These are phyloP conservation scores for Diachrysia chrysitis DNA, from an alignment of 2,888 invertebrate genomes.

Conservation along the genomic window DNA sequence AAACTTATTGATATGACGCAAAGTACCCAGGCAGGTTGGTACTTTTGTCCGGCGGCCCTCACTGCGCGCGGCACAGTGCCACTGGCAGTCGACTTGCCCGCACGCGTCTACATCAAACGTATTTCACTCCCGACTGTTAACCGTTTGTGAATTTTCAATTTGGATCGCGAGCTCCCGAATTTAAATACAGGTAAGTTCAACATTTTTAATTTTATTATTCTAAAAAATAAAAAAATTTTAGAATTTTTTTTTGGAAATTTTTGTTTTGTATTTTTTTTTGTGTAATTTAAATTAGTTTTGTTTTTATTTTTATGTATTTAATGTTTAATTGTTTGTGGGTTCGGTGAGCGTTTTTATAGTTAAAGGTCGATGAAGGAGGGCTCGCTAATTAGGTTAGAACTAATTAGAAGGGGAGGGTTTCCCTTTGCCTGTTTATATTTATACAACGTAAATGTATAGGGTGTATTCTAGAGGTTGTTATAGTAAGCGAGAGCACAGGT, in stretches of 20 bases:
- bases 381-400: constrained; percentile 83
- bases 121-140: constrained; percentile 53
- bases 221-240: constrained; percentile 9
- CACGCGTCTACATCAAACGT: constrained; percentile 65
- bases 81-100: constrained; percentile 65
- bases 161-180: constrained; percentile 49
- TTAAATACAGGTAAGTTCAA: constrained; percentile 59
- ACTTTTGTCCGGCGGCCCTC: constrained; percentile 42
- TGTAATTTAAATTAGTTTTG: background rate
- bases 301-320: constrained; percentile 24
- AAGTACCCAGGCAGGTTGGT: constrained; percentile 38
- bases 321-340: constrained; percentile 16
- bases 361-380: constrained; percentile 69
- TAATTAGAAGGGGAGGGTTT: constrained; percentile 77
- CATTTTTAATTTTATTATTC: background rate
- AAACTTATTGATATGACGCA: constrained; percentile 57
- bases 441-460: constrained; percentile 55
- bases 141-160: constrained; percentile 67
- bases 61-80: constrained; percentile 69
- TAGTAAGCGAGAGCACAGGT: constrained; percentile 32
- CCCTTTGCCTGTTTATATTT: constrained; percentile 69
- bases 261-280: background rate
- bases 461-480: constrained; percentile 58
- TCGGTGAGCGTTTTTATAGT: constrained; percentile 42
- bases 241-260: background rate